Evolutionary conservation across 1,140 invertebrate genomes (phyloP).

Genomic region (Aleiodes sp.): DNA sequence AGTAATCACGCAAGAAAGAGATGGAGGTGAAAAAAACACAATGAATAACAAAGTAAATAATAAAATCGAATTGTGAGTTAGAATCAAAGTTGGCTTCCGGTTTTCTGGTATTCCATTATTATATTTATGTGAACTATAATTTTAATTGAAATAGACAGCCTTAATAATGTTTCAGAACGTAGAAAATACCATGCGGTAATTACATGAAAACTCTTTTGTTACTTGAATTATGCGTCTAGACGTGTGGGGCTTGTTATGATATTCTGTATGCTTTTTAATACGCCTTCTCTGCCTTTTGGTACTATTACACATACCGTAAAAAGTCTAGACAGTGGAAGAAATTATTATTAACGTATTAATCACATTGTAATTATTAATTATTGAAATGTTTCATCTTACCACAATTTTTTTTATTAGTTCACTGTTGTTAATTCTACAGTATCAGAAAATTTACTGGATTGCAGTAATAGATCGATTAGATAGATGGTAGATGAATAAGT

Average conservation of each 20-base stretch:
- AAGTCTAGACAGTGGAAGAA: background rate
- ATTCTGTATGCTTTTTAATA: slow-evolving; percentile 13
- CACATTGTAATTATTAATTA: background rate
- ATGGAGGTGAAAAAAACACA: slow-evolving; percentile 24
- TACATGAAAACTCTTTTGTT: slow-evolving; percentile 55
- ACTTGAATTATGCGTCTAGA: slow-evolving; percentile 59
- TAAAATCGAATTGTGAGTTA: slow-evolving; percentile 21
- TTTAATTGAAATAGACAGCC: slow-evolving; percentile 47
- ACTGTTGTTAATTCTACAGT: too few species aligned
- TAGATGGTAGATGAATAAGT: too few species aligned
- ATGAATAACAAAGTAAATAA: slow-evolving; percentile 2
- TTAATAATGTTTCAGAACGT: slow-evolving; percentile 31
- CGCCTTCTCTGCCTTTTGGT: slow-evolving; percentile 17
- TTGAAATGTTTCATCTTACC: too few species aligned
- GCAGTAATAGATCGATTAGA: too few species aligned
- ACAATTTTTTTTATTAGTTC: too few species aligned
- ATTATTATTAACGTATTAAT: background rate
- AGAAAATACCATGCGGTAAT: slow-evolving; percentile 42
- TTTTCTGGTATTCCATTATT: slow-evolving; percentile 4
- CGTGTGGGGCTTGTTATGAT: slow-evolving; percentile 5
- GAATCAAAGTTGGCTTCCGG: background rate
- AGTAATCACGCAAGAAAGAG: slow-evolving; percentile 33
- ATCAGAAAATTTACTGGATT: too few species aligned
- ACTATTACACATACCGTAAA: background rate
- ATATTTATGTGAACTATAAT: slow-evolving; percentile 37